Conservation (phyloP, 2,888 invertebrate genomes). For the Gari tellinella region DNA sequence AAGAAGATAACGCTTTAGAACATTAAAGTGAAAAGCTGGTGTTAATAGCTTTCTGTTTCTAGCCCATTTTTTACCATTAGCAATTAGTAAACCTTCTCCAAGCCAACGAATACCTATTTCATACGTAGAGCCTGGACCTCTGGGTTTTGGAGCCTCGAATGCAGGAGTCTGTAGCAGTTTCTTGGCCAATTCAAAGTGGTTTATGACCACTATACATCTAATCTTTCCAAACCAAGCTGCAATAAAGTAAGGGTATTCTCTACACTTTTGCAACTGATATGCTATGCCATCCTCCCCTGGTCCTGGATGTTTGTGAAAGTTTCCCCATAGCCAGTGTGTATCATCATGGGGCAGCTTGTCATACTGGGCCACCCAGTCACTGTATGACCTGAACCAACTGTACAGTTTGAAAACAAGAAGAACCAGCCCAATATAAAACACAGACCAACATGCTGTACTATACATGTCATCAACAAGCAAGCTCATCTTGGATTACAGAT, state of each 20-base stretch:
- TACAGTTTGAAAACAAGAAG: constrained; percentile 35
- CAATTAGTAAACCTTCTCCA: constrained; percentile 70
- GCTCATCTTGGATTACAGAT: no score
- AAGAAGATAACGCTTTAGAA: constrained; percentile 60
- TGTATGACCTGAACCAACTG: constrained; percentile 42
- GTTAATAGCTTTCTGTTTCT: constrained; percentile 70
- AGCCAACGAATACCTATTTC: constrained; percentile 71
- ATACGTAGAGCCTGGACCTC: constrained; percentile 57
- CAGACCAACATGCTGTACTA: no score
- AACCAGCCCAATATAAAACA: no score
- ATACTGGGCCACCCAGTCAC: constrained; percentile 52
- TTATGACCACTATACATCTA: constrained; percentile 4
- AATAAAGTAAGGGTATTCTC: neutral
- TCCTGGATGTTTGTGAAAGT: constrained; percentile 70
- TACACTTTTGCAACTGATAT: constrained; percentile 13
- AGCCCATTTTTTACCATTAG: constrained; percentile 68
- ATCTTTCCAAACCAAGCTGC: constrained; percentile 1
- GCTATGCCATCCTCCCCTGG: constrained; percentile 68
- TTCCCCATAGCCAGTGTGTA: constrained; percentile 73
- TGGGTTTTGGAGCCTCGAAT: constrained; percentile 53
- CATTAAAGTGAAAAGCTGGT: constrained; percentile 68
- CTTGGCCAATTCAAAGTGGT: constrained; percentile 8
- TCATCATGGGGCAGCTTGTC: constrained; percentile 65
- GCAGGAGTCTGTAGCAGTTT: constrained; percentile 26
- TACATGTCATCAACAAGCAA: no score